Conservation (phyloP, 1,140 invertebrate species). For the Dufourea novaeangliae region DNA sequence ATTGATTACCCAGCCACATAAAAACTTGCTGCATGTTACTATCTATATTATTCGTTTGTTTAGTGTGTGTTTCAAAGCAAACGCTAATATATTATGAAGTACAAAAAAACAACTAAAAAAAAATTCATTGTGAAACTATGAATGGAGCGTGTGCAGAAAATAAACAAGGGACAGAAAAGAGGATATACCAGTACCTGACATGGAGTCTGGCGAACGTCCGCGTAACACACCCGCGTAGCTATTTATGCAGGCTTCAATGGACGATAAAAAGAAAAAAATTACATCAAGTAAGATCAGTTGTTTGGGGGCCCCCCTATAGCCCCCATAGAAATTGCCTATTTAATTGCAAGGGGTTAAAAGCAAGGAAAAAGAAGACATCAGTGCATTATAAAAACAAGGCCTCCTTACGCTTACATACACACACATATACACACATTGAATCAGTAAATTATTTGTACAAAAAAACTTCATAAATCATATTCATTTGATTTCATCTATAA, state of each 20-base stretch:
- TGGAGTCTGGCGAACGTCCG: constrained; percentile 86
- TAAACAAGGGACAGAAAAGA: constrained; percentile 73
- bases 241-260: constrained; percentile 84
- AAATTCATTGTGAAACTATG: constrained; percentile 14
- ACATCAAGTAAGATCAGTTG: constrained; percentile 78
- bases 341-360: constrained; percentile 59
- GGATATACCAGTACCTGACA: constrained; percentile 88
- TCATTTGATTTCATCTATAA: background rate
- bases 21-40: constrained; percentile 35
- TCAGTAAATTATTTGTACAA: constrained; percentile 21
- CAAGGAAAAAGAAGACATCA: constrained; percentile 55
- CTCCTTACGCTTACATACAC: constrained; percentile 14
- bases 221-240: constrained; percentile 90
- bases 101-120: background rate
- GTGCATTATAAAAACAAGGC: constrained; percentile 45
- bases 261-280: constrained; percentile 82
- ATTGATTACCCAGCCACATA: constrained; percentile 16
- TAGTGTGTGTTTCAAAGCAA: constrained; percentile 21
- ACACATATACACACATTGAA: constrained; percentile 23
- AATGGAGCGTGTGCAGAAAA: constrained; percentile 43
- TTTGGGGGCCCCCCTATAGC: constrained; percentile 59
- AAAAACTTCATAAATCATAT: constrained; percentile 9
- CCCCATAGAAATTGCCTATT: constrained; percentile 63
- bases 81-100: constrained; percentile 4
- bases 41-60: constrained; percentile 41